Conservation (phyloP, 2,888 invertebrate species). For the Lasioglossum figueresi region DNA sequence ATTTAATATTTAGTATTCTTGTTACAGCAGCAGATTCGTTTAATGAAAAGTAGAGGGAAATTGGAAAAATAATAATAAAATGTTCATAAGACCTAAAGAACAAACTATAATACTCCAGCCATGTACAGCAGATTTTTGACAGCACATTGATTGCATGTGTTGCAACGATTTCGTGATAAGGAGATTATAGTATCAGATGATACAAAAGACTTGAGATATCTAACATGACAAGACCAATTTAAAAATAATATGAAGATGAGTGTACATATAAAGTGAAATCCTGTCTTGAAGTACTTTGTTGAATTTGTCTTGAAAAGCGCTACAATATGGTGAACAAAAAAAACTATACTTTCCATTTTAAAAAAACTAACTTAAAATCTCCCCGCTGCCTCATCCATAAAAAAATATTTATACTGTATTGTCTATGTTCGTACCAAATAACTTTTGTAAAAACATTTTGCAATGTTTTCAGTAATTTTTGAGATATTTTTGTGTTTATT, state of each 20-base stretch:
- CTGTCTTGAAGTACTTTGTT: neutral
- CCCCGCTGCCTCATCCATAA: neutral
- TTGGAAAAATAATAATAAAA: neutral
- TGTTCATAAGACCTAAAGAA: neutral
- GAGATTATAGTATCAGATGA: neutral
- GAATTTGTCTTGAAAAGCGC: constrained; percentile 2
- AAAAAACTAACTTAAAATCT: neutral
- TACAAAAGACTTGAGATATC: neutral
- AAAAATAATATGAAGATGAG: neutral
- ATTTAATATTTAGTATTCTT: neutral
- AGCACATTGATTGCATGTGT: neutral
- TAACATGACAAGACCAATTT: neutral
- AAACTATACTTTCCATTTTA: neutral
- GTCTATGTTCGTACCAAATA: neutral
- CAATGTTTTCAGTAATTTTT: neutral
- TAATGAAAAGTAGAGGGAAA: neutral
- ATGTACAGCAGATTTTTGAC: neutral
- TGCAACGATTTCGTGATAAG: neutral
- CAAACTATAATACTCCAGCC: neutral
- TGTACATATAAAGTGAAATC: neutral
- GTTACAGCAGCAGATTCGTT: neutral
- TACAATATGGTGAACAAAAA: constrained; percentile 40
- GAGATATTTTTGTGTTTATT: neutral
- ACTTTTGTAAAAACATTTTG: neutral
- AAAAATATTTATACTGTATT: neutral